Evolutionary conservation across 2,888 invertebrate species (phyloP).

Genomic region (Phymatocera aterrima): DNA sequence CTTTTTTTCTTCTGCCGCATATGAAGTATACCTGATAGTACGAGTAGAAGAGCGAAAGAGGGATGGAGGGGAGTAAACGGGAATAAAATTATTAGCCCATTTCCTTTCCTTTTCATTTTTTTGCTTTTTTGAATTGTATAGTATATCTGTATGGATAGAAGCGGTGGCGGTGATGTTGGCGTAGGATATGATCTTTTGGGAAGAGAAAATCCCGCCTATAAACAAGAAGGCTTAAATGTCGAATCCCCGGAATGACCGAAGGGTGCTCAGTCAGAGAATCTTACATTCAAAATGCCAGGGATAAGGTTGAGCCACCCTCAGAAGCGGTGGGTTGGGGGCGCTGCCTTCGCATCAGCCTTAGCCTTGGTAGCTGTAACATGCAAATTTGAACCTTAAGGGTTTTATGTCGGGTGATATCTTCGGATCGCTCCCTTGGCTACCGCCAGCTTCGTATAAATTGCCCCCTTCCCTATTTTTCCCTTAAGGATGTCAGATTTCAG

Average conservation of each 20-base stretch:
- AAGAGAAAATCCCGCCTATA: conserved; percentile 64
- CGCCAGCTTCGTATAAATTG: conserved; percentile 54
- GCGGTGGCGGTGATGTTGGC: neutral
- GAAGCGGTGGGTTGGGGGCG: conserved; percentile 48
- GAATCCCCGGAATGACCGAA: conserved; percentile 67
- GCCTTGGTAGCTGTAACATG: conserved; percentile 71
- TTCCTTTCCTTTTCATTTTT: neutral
- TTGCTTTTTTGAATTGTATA: conserved; percentile 8
- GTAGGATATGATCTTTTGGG: conserved; percentile 5
- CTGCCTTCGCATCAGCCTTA: conserved; percentile 9
- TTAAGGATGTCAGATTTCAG: conserved; percentile 49
- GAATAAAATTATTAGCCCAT: conserved; percentile 33
- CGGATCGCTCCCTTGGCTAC: conserved; percentile 66
- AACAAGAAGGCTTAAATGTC: conserved; percentile 67
- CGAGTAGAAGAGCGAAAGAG: too few species aligned
- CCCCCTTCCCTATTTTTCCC: conserved; percentile 48
- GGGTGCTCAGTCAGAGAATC: conserved; percentile 63
- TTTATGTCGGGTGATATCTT: conserved; percentile 73
- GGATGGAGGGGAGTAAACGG: too few species aligned
- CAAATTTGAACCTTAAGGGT: conserved; percentile 74
- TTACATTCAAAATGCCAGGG: conserved; percentile 69
- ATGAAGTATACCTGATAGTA: too few species aligned
- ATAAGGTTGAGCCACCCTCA: conserved; percentile 66
- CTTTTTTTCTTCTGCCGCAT: too few species aligned
- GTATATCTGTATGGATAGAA: too few species aligned